Percentiles rank a stretch among this genome's conserved stretches.
Conservation (phyloP, 2,113 vertebrate genomes). For the Poecilia latipinna region DNA sequence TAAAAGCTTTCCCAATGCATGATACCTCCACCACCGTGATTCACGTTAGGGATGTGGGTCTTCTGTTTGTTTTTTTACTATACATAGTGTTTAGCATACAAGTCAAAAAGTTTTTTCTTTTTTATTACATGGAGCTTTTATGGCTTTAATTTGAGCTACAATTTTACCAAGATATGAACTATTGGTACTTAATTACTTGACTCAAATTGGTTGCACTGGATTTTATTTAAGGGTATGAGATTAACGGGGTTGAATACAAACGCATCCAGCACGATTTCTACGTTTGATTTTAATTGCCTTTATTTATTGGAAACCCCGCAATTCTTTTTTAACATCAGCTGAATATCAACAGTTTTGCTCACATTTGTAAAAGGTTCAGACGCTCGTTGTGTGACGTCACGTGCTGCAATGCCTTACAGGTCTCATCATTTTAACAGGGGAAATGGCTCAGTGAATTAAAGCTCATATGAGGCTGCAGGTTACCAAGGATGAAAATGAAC, state of each 20-base stretch:
- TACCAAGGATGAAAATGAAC: neutral
- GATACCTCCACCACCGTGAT: neutral
- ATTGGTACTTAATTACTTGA: no score
- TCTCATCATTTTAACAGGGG: conserved; percentile 30
- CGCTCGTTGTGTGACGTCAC: neutral
- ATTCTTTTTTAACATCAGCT: no score
- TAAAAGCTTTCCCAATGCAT: neutral
- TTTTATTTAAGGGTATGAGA: no score
- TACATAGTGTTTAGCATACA: neutral
- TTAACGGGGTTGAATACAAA: neutral
- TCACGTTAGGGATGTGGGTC: neutral
- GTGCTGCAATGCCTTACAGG: conserved; percentile 25
- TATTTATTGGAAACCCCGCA: no score
- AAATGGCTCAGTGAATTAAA: conserved; percentile 24
- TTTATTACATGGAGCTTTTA: neutral
- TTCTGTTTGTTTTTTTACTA: neutral
- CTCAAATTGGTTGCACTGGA: no score
- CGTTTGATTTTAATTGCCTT: no score
- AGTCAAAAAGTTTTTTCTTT: no score
- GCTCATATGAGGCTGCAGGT: conserved; percentile 22
- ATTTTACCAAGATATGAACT: no score
- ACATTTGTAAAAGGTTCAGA: no score
- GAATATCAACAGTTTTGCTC: no score
- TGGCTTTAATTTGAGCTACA: no score
- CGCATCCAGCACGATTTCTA: no score